A percentile compares a stretch with the other conserved stretches of the same genome.
These are phyloP conservation scores for Panthera uncia DNA, from an alignment of 2,113 vertebrate genomes.

Conservation along the genomic window DNA sequence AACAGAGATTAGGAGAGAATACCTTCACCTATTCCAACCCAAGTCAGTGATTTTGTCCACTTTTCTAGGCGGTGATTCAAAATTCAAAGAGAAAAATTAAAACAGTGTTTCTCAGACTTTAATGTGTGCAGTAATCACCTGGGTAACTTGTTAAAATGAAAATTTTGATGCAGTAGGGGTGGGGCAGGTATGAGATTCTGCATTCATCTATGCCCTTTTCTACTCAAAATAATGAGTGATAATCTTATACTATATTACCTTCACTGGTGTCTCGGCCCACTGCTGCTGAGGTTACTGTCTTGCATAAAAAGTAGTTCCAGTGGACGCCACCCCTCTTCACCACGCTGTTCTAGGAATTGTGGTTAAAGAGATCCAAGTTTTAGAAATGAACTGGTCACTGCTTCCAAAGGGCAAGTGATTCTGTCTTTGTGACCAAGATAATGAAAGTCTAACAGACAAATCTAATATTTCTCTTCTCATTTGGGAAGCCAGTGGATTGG, in stretches of 20 bases:
- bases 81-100: background rate
- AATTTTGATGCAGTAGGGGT: background rate
- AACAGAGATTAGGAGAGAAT: background rate
- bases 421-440: background rate
- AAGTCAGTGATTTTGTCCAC: background rate
- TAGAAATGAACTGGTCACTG: background rate
- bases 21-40: background rate
- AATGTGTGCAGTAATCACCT: background rate
- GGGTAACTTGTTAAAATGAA: background rate
- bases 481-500: background rate
- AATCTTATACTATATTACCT: background rate
- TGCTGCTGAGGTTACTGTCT: background rate
- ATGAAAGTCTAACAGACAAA: background rate
- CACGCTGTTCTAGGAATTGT: background rate
- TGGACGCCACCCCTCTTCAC: fast-evolving
- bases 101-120: background rate
- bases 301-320: background rate
- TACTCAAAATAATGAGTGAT: background rate
- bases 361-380: background rate
- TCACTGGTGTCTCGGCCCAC: background rate
- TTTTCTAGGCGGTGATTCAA: background rate
- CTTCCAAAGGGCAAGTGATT: background rate
- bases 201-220: background rate
- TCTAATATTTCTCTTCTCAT: background rate
- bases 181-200: background rate